A percentile compares a stretch with the other conserved stretches of the same genome.
Conservation (phyloP, 2,888 invertebrate species). For the Sisyra terminalis region DNA sequence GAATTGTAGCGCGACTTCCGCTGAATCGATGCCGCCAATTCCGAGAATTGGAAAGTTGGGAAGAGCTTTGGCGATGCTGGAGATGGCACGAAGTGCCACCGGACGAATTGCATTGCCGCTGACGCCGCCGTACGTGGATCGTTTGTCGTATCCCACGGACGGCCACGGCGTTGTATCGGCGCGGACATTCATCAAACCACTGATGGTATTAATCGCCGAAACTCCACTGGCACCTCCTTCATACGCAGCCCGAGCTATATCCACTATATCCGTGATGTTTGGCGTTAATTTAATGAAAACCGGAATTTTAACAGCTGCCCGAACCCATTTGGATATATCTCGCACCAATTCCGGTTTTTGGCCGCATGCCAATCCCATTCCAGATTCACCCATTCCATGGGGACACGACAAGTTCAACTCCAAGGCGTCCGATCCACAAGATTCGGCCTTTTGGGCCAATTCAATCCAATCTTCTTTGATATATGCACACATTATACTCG, state of each 20-base stretch:
- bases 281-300: constrained; percentile 97
- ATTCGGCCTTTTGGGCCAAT: constrained; percentile 58
- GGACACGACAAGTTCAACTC: constrained; percentile 96
- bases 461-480: constrained; percentile 77
- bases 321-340: constrained; percentile 84
- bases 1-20: constrained; percentile 89
- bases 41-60: constrained; percentile 89
- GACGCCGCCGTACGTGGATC: constrained; percentile 89
- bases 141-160: constrained; percentile 59
- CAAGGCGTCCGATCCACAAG: constrained; percentile 81
- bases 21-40: constrained; percentile 94
- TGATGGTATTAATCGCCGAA: constrained; percentile 94
- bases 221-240: constrained; percentile 85
- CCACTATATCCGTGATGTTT: constrained; percentile 87
- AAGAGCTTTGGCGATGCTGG: constrained; percentile 65
- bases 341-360: constrained; percentile 82
- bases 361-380: constrained; percentile 97
- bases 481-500: constrained; percentile 90
- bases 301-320: constrained; percentile 72
- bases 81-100: constrained; percentile 81
- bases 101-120: constrained; percentile 87
- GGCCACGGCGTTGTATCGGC: constrained; percentile 85
- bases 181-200: constrained; percentile 79
- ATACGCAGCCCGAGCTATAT: constrained; percentile 78
- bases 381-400: constrained; percentile 96